phyloP scores from a whole-genome alignment of 2,113 vertebrate species.

The Chamaetylas fuelleborni region DNA sequence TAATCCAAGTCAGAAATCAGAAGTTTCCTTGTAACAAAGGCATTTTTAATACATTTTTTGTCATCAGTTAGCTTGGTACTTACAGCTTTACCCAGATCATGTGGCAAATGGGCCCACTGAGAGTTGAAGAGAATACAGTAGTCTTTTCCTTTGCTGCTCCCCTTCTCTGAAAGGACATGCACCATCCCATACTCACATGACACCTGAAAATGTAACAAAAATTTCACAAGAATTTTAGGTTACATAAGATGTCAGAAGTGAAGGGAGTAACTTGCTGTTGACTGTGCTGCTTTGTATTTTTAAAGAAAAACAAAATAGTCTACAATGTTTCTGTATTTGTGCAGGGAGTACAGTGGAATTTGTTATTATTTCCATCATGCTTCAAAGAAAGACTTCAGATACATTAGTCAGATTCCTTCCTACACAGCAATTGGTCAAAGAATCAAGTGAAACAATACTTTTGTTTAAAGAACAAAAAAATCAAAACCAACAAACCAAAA shows the following conservation, averaged over 20 bases:
- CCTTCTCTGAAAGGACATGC: conserved; percentile 82
- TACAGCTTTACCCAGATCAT: conserved; percentile 90
- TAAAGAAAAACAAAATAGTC: background rate
- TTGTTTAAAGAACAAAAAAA: background rate
- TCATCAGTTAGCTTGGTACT: conserved; percentile 56
- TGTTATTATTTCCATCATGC: background rate
- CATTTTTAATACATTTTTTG: background rate
- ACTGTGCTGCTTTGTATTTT: background rate
- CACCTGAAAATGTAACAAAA: conserved; percentile 71
- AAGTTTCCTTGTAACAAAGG: background rate
- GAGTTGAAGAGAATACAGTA: conserved; percentile 96
- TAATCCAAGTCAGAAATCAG: background rate
- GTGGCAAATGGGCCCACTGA: conserved; percentile 90
- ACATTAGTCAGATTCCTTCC: background rate
- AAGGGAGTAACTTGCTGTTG: background rate
- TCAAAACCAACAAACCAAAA: background rate
- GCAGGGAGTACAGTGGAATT: background rate
- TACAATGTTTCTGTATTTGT: background rate
- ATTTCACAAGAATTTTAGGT: background rate
- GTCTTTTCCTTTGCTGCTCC: conserved; percentile 82
- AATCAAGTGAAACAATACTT: background rate
- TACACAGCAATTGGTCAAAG: background rate
- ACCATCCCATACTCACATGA: conserved; percentile 90
- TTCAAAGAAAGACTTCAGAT: background rate
- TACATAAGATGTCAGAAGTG: background rate